phyloP scores from a whole-genome alignment of 2,888 invertebrate species.

The Machimus atricapillus region DNA sequence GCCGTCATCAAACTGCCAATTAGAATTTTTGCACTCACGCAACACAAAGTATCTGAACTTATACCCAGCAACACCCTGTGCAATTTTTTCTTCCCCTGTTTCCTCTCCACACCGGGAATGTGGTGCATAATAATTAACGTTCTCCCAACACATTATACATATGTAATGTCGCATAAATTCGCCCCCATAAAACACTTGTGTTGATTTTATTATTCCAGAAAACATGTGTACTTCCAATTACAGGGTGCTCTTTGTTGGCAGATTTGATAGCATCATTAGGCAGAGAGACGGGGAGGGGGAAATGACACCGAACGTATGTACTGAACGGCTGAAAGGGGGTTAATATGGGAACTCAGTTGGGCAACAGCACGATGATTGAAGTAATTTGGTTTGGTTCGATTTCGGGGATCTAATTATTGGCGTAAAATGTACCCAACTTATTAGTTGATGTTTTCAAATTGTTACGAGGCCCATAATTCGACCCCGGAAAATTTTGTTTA shows the following conservation, averaged over 20 bases:
- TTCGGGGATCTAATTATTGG: not conserved
- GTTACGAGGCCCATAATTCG: not conserved
- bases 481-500: not conserved
- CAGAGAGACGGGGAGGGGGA: not conserved
- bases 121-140: not conserved
- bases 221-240: conserved; percentile 16
- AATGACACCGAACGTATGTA: not conserved
- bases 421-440: not conserved
- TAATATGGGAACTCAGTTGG: not conserved
- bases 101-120: not conserved
- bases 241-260: conserved; percentile 9
- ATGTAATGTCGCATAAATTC: conserved; percentile 3
- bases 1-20: not conserved
- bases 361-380: not conserved
- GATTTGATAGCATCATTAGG: conserved; percentile 20
- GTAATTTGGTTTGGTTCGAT: not conserved
- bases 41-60: not conserved
- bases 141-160: not conserved
- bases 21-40: not conserved
- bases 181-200: conserved; percentile 6
- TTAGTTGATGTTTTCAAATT: not conserved
- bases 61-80: not conserved
- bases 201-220: conserved; percentile 19
- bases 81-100: not conserved
- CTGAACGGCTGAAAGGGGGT: not conserved